Percentiles rank a stretch among this genome's conserved stretches.
Evolutionary conservation across 2,113 vertebrate species (phyloP).

Genomic region (Cervus canadensis): DNA sequence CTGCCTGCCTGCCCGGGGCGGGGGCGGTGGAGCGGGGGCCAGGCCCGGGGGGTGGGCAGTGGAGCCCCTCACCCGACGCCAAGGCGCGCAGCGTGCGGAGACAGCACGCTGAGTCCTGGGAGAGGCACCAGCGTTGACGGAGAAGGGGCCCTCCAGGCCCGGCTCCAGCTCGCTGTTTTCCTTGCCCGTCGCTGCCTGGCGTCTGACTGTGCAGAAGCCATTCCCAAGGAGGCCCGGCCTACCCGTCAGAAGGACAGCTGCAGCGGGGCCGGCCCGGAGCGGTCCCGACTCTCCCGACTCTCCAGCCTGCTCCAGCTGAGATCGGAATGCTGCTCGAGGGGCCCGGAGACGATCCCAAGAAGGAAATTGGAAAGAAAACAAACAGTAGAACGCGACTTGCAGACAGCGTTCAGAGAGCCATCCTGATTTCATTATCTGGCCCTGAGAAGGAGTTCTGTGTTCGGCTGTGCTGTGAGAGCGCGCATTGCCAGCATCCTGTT

Average conservation of each 20-base stretch:
- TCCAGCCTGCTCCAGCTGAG: constrained; percentile 76
- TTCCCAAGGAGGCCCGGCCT: constrained; percentile 75
- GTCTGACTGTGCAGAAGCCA: constrained; percentile 72
- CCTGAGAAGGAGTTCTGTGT: constrained; percentile 78
- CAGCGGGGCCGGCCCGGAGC: constrained; percentile 61
- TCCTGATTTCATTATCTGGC: constrained; percentile 78
- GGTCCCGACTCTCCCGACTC: constrained; percentile 51
- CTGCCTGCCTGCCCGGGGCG: background rate
- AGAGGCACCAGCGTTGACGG: no score
- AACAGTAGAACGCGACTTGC: constrained; percentile 79
- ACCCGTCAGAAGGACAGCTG: constrained; percentile 76
- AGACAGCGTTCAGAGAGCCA: constrained; percentile 75
- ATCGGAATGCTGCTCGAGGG: constrained; percentile 76
- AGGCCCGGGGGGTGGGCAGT: background rate
- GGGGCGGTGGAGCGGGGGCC: no score
- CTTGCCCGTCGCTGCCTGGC: constrained; percentile 67
- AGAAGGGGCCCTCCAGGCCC: no score
- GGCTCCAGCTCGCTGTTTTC: background rate
- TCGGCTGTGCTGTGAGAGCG: constrained; percentile 75
- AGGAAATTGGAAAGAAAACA: constrained; percentile 79
- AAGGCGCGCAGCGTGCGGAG: no score
- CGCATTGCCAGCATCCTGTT: constrained; percentile 67
- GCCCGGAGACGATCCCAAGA: constrained; percentile 76
- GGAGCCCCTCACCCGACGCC: no score
- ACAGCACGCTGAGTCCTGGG: no score